A percentile compares a stretch with the other conserved stretches of the same genome.
Evolutionary conservation across 2,797 vertebrate genomes (phyloP).

Genomic region (Microctenopoma lineatum): DNA sequence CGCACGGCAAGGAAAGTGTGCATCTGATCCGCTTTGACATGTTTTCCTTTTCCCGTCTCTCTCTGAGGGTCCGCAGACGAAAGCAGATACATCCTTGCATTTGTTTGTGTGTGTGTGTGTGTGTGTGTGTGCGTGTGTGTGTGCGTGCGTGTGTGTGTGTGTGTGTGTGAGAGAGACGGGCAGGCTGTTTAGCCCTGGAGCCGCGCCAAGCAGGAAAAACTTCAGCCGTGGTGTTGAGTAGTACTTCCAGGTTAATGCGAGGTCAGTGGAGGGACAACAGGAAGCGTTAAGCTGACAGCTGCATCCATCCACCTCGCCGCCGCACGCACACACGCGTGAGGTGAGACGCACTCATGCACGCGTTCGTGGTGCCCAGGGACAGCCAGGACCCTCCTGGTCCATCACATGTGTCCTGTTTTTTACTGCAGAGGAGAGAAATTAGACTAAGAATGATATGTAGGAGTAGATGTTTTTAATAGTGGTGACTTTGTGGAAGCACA

Average conservation of each 20-base stretch:
- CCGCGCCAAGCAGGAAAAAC: constrained; percentile 67
- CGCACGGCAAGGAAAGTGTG: constrained; percentile 7
- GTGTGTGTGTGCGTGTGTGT: background rate
- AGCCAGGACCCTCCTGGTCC: constrained; percentile 66
- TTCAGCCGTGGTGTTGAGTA: constrained; percentile 66
- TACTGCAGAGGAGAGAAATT: constrained; percentile 44
- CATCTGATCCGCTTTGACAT: constrained; percentile 31
- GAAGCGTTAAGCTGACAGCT: constrained; percentile 70
- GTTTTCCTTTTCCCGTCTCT: constrained; percentile 40
- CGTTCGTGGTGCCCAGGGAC: constrained; percentile 53
- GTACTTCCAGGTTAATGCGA: constrained; percentile 70
- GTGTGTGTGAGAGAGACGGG: background rate
- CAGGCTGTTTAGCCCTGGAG: constrained; percentile 58
- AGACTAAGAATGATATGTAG: background rate
- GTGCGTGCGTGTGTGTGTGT: constrained; percentile 1
- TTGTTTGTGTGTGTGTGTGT: constrained; percentile 11
- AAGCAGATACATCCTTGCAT: constrained; percentile 27
- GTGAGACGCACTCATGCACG: constrained; percentile 13
- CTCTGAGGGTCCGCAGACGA: constrained; percentile 28
- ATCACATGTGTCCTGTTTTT: constrained; percentile 73
- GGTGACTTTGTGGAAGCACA: background rate
- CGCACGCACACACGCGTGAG: constrained; percentile 21
- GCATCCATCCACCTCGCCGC: constrained; percentile 60
- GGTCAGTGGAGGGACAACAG: constrained; percentile 55
- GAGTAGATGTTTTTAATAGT: background rate